Base-by-base conservation (phyloP, 2,888 invertebrate species). In the Catocala nupta region DNA sequence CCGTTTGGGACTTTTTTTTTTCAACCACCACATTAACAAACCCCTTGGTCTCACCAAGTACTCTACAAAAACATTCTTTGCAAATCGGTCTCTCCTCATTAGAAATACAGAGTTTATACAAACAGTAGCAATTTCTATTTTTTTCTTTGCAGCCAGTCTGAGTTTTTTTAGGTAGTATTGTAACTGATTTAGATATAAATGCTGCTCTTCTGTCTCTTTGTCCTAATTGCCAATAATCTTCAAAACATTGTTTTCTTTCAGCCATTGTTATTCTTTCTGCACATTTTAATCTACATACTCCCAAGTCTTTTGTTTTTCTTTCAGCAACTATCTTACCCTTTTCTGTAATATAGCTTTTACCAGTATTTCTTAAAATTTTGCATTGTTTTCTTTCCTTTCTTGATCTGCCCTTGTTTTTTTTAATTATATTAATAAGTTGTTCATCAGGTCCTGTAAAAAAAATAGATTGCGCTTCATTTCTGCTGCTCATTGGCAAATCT, bases 211-310 rank as follows among this genome's bases (percentile, higher is more conserved):
- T 43, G 16, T 65, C 64, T 63, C 68, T 63, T 1, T 34, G 3
- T 44, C 65, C 71, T 52, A 67, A 48, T 11, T 45, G 9, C 68
- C 68, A 68, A 67, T 69, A 71, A 48, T 66, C 36, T 36, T 67
- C 61, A 61, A 71, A 68, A 60, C 60, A 65, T 6, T 64, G 57
- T 10, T 45, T 56, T 16, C 49, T 34, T 60, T 68, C 71, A n/a
- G 34, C 16, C 36, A 10, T 47, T 43, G 68, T 25, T 34, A 71
- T 33, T 51, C 68, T 47, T 55, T 71, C 68, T 55, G 48, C 45
- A 66, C 68, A 71, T 58, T 71, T 71, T 54, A 66, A 43, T 57
- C 68, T 63, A 66, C 68, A 68, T 12, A n/a, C 1, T 9, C 48
- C 16, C 25, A 66, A 48, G 5, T 48, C 9, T 45, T 48, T 61